phyloP scores from a whole-genome alignment of 2,113 vertebrate genomes.

The Paralichthys olivaceus region DNA sequence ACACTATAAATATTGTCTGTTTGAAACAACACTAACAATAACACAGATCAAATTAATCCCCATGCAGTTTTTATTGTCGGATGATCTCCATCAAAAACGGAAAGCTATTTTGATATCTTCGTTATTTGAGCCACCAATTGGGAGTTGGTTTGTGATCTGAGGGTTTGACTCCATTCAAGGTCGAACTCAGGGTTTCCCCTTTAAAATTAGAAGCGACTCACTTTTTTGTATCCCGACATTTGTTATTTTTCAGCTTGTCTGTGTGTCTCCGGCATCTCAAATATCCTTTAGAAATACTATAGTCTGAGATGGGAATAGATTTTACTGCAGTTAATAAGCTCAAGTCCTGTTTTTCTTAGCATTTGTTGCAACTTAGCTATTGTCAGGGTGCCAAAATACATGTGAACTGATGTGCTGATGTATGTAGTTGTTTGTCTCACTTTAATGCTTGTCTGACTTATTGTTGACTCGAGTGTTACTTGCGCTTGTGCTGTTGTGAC shows the following conservation, averaged over 20 bases:
- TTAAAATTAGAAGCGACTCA: conserved; percentile 5
- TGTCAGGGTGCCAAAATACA: conserved; percentile 15
- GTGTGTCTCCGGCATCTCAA: not conserved
- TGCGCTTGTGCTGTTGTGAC: conserved; percentile 28
- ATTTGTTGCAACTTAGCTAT: conserved; percentile 28
- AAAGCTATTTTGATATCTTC: conserved; percentile 4
- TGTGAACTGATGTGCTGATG: conserved; percentile 10
- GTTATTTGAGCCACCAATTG: not conserved
- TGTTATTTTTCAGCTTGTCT: conserved; percentile 1
- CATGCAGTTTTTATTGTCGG: not conserved
- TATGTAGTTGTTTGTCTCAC: conserved; percentile 29
- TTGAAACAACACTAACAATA: conserved; percentile 1
- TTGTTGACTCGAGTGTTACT: conserved; percentile 26
- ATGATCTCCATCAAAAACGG: conserved; percentile 3
- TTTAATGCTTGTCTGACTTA: conserved; percentile 32
- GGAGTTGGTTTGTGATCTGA: conserved; percentile 13
- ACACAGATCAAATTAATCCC: not conserved
- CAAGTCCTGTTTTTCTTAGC: conserved; percentile 12
- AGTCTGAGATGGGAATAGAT: conserved; percentile 15
- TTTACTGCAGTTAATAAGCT: not conserved
- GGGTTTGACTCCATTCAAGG: conserved; percentile 24
- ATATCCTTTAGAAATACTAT: not conserved
- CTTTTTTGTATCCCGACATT: not conserved
- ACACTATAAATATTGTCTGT: not conserved
- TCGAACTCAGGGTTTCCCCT: conserved; percentile 24